Conservation (phyloP, 2,888 invertebrate species). For the Eupithecia tripunctaria region DNA sequence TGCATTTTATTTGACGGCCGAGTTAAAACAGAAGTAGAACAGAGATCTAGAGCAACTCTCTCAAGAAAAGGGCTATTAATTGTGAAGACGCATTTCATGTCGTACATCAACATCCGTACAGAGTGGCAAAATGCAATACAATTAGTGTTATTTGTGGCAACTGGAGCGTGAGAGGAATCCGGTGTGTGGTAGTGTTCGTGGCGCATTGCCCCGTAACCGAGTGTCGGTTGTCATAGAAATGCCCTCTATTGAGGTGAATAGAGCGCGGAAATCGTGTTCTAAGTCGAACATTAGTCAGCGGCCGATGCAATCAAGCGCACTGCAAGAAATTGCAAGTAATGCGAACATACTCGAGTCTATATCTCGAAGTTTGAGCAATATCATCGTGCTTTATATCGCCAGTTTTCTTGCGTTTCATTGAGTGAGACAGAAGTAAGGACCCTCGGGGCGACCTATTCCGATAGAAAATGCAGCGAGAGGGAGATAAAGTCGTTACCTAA, state of each 20-base stretch:
- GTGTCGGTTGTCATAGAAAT: constrained; percentile 61
- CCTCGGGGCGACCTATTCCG: constrained; percentile 6
- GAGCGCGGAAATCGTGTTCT: constrained; percentile 48
- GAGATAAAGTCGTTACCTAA: not conserved
- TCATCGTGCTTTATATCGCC: constrained; percentile 22
- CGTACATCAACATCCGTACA: constrained; percentile 60
- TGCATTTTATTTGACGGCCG: constrained; percentile 1
- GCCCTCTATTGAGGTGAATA: constrained; percentile 58
- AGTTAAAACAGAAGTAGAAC: constrained; percentile 5
- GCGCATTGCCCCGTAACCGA: constrained; percentile 75
- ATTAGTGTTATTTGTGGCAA: constrained; percentile 79
- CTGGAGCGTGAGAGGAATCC: constrained; percentile 83
- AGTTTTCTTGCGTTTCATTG: constrained; percentile 4
- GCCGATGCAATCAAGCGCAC: constrained; percentile 38
- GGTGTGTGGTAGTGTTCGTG: constrained; percentile 70
- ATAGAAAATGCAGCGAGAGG: constrained; percentile 28
- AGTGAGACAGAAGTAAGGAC: not conserved
- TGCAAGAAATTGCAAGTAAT: constrained; percentile 42
- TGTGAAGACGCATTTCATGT: constrained; percentile 47
- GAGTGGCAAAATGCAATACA: constrained; percentile 72
- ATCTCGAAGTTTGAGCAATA: constrained; percentile 25
- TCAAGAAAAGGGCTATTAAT: constrained; percentile 35
- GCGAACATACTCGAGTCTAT: constrained; percentile 28
- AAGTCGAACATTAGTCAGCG: constrained; percentile 41
- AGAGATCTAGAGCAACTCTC: constrained; percentile 31